Evolutionary conservation across 2,888 invertebrate genomes (phyloP).

Genomic region (Lasioglossum oenotherae): DNA sequence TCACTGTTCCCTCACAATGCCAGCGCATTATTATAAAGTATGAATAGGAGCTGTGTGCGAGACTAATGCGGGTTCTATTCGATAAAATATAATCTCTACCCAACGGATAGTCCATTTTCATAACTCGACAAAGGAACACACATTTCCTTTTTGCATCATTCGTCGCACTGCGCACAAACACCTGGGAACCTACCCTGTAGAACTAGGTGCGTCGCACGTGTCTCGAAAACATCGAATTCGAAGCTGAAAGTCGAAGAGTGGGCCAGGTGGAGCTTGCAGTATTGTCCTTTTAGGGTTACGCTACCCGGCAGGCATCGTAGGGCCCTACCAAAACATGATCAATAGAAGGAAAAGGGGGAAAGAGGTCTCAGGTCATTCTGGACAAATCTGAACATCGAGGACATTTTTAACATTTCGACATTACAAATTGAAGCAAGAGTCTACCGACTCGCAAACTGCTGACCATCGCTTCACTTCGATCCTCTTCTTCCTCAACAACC

Average conservation of each 20-base stretch:
- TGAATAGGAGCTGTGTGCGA: not conserved
- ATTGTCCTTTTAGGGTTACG: not conserved
- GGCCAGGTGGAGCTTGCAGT: not conserved
- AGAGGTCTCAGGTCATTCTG: not conserved
- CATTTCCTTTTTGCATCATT: not conserved
- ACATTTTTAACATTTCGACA: too few relatives aligned
- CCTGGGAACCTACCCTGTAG: not conserved
- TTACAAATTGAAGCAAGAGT: too few relatives aligned
- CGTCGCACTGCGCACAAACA: not conserved
- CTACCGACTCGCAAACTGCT: not conserved
- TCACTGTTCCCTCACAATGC: not conserved
- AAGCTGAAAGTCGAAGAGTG: not conserved
- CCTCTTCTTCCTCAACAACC: not conserved
- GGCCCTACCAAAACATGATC: not conserved
- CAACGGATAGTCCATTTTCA: not conserved
- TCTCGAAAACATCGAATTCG: not conserved
- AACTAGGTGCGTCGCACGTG: not conserved
- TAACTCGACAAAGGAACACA: not conserved
- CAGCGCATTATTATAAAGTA: not conserved
- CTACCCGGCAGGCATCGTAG: not conserved
- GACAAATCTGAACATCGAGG: not conserved
- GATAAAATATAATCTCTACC: conserved; percentile 10
- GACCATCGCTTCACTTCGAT: not conserved
- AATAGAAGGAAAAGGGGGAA: not conserved
- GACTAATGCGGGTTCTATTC: not conserved